A percentile compares a stretch with the other conserved stretches of the same genome.
Conservation (phyloP, 37 sponge, comb jelly and placozoan genomes). For the Eunapius fragilis region DNA sequence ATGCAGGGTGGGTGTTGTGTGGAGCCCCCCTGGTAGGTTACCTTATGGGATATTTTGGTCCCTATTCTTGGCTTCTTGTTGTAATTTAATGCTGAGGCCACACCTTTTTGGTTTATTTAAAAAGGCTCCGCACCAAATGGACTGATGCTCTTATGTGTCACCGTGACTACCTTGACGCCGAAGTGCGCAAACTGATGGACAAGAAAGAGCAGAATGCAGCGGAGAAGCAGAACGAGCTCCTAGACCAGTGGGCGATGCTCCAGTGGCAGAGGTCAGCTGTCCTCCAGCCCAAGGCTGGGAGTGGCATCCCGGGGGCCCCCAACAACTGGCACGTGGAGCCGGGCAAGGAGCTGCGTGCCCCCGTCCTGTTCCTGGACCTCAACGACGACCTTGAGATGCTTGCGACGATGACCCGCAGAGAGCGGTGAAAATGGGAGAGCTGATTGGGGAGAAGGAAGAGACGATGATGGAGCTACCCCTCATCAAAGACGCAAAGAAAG, state of each 20-base stretch:
- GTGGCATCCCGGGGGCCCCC: slow-evolving; percentile 92
- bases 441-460: slow-evolving; percentile 75
- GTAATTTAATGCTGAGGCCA: background rate
- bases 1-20: no score
- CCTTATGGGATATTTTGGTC: no score
- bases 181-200: slow-evolving; percentile 88
- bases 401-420: slow-evolving; percentile 58
- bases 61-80: no score
- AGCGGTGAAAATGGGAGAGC: slow-evolving; percentile 25
- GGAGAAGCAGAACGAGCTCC: slow-evolving; percentile 81
- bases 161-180: slow-evolving; percentile 91
- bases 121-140: slow-evolving; percentile 85
- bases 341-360: slow-evolving; percentile 80
- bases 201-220: slow-evolving; percentile 57
- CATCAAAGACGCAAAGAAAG: slow-evolving; percentile 35
- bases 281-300: slow-evolving; percentile 82
- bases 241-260: slow-evolving; percentile 96
- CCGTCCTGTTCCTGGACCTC: slow-evolving; percentile 85
- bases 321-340: slow-evolving; percentile 77
- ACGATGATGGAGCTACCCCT: slow-evolving; percentile 70
- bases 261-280: slow-evolving; percentile 89
- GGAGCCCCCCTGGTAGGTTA: no score
- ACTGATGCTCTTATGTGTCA: slow-evolving; percentile 82
- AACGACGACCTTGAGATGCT: slow-evolving; percentile 60
- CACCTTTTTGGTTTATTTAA: background rate